Evolutionary conservation across 1,140 invertebrate species (phyloP).

Genomic region (Laupala kohalensis): DNA sequence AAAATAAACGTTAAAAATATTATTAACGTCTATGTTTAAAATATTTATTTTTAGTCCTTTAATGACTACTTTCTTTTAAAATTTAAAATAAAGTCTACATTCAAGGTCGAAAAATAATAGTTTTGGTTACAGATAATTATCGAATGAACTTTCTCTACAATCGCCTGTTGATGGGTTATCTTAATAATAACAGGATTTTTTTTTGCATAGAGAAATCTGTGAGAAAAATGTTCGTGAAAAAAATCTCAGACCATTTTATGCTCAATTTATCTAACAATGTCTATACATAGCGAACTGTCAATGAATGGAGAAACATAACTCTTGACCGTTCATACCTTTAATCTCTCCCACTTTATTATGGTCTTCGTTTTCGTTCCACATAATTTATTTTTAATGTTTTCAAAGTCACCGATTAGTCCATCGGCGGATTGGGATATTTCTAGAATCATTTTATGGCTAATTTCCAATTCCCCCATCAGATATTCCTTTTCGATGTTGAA

Average conservation of each 20-base stretch:
- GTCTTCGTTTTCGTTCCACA: neutral
- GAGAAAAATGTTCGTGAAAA: neutral
- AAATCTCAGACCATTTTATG: neutral
- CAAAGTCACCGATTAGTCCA: neutral
- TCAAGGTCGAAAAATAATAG: too few relatives aligned
- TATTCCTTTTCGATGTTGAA: too few relatives aligned
- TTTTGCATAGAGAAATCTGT: neutral
- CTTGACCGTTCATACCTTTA: neutral
- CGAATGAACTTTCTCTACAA: too few relatives aligned
- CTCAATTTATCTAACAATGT: neutral
- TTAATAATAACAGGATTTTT: neutral
- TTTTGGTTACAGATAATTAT: too few relatives aligned
- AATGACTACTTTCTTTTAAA: too few relatives aligned
- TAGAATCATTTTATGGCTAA: neutral
- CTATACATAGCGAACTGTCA: neutral
- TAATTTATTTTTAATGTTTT: neutral
- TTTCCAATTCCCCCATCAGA: neutral
- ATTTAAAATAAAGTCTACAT: too few relatives aligned
- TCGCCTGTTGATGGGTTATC: too few relatives aligned
- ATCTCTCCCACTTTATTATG: neutral
- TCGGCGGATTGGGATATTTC: neutral
- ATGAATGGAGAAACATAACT: neutral
- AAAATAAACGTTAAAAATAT: too few relatives aligned
- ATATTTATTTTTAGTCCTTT: too few relatives aligned
- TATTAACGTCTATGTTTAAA: too few relatives aligned